Evolutionary conservation across 1,140 invertebrate genomes (phyloP).

Genomic region (Hycleus phaleratus): DNA sequence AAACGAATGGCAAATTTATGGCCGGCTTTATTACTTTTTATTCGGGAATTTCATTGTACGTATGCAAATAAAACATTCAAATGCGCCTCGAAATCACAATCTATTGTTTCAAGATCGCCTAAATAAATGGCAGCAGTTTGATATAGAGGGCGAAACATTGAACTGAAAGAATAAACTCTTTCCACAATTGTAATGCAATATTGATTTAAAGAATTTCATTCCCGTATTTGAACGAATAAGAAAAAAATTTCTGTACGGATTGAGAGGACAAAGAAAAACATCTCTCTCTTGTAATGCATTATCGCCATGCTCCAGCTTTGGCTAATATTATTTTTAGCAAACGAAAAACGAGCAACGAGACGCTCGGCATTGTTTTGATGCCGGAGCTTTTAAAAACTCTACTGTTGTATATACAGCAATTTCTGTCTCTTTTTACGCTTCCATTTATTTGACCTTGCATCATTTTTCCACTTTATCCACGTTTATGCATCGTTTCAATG

Average conservation of each 20-base stretch:
- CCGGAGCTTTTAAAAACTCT: slow-evolving; percentile 27
- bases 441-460: neutral
- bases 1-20: slow-evolving; percentile 22
- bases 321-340: slow-evolving; percentile 37
- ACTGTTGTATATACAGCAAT: neutral
- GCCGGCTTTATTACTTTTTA: slow-evolving; percentile 31
- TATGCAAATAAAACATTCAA: slow-evolving; percentile 34
- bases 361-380: slow-evolving; percentile 32
- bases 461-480: too few species aligned
- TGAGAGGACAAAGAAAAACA: slow-evolving; percentile 25
- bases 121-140: slow-evolving; percentile 24
- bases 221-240: neutral
- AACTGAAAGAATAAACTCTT: slow-evolving; percentile 6
- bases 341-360: slow-evolving; percentile 28
- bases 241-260: neutral
- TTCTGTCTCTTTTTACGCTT: neutral
- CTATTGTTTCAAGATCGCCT: slow-evolving; percentile 34
- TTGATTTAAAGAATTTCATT: slow-evolving; percentile 34
- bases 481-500: neutral
- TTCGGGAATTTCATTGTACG: slow-evolving; percentile 34
- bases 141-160: slow-evolving; percentile 4
- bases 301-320: slow-evolving; percentile 33
- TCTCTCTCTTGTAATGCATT: slow-evolving; percentile 34
- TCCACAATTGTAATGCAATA: slow-evolving; percentile 30
- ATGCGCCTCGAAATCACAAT: slow-evolving; percentile 29